Evolutionary conservation across 2,888 invertebrate genomes (phyloP).

Genomic region (Coleophora deauratella): DNA sequence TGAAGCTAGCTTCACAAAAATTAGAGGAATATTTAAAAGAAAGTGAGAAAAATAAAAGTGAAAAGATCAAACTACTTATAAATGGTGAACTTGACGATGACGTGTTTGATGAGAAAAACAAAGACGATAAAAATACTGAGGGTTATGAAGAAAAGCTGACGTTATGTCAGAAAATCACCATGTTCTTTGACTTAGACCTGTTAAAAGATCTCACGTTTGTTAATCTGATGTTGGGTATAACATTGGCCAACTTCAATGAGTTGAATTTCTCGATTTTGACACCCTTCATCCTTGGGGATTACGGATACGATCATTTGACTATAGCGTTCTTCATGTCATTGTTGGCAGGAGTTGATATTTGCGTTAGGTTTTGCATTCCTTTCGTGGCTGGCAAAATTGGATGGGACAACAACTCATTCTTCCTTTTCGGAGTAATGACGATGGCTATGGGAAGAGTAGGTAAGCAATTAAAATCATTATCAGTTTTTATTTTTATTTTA

Average conservation of each 20-base stretch:
- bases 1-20: conserved; percentile 71
- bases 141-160: conserved; percentile 37
- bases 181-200: conserved; percentile 82
- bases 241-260: conserved; percentile 81
- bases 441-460: conserved; percentile 79
- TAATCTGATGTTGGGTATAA: conserved; percentile 81
- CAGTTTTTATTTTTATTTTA: conserved; percentile 4
- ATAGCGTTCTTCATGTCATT: conserved; percentile 81
- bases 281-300: conserved; percentile 82
- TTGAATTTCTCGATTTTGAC: conserved; percentile 82
- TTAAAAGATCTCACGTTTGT: conserved; percentile 80
- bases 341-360: conserved; percentile 78
- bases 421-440: conserved; percentile 78
- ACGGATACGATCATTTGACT: conserved; percentile 73
- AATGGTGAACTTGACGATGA: conserved; percentile 42
- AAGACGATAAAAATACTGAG: conserved; percentile 20
- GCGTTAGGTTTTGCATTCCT: conserved; percentile 78
- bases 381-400: conserved; percentile 79
- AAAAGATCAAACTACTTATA: conserved; percentile 47
- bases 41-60: conserved; percentile 35
- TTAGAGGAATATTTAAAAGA: conserved; percentile 66
- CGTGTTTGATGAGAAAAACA: conserved; percentile 33
- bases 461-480: conserved; percentile 39
- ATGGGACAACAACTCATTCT: conserved; percentile 82
- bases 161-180: conserved; percentile 70